Conservation (phyloP, 2,888 invertebrate genomes). For the Nymphalis polychloros region DNA sequence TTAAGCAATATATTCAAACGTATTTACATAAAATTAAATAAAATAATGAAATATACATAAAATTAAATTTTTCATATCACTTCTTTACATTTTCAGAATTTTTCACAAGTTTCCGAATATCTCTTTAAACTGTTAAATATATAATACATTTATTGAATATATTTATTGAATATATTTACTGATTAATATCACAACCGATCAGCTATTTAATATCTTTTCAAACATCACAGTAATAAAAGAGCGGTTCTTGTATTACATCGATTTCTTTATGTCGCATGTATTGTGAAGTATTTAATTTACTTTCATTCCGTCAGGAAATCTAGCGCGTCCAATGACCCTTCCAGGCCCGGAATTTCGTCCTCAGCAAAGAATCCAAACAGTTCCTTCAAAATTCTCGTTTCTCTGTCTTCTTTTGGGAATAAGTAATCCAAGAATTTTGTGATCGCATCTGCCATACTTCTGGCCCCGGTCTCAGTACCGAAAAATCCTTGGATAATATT, state of each 20-base stretch:
- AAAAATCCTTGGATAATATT: conserved; percentile 43
- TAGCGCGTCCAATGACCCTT: conserved; percentile 44
- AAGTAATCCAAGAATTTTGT: conserved; percentile 60
- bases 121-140: neutral
- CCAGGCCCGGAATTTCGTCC: conserved; percentile 43
- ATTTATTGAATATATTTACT: neutral
- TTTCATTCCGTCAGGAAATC: conserved; percentile 45
- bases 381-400: conserved; percentile 61
- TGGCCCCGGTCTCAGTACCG: conserved; percentile 42
- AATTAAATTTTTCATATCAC: too few relatives aligned
- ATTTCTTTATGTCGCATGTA: conserved; percentile 34
- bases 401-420: conserved; percentile 66
- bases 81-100: too few relatives aligned
- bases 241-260: conserved; percentile 12
- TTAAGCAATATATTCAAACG: too few relatives aligned
- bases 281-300: conserved; percentile 2
- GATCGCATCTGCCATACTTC: conserved; percentile 61
- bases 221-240: conserved; percentile 16
- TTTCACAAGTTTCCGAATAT: too few relatives aligned
- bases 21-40: too few relatives aligned
- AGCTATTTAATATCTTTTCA: conserved; percentile 15
- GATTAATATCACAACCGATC: conserved; percentile 14
- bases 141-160: neutral
- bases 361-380: conserved; percentile 62
- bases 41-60: neutral